Evolutionary conservation across 2,113 vertebrate genomes (phyloP), one percentile per base, ranked within the genome.

Genomic region (Lipophrys pholis): DNA sequence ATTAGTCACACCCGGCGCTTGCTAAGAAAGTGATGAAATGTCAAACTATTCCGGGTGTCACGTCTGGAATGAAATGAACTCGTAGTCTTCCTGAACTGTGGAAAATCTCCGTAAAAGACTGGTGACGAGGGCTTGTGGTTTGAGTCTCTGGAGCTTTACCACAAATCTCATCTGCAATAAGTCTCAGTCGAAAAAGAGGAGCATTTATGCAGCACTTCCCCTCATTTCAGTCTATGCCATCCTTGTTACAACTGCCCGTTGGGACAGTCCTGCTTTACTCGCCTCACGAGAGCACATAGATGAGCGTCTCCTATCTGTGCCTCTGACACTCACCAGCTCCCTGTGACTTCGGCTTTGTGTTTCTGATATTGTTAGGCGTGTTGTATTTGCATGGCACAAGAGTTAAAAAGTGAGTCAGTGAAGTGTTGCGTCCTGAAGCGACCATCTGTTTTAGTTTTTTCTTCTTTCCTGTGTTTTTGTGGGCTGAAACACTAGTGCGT

Each of bases 301-400:
- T 54, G 11, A 36, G 17, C 10, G 0, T 42, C 40, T 4, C 61
- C 7, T 40, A 8, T 42, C 62, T 78, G 72, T 72, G 75, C 73
- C 72, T 83, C 82, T 5, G 71, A 73, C 55, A 16, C 62, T 53
- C 79, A 83, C 79, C 83, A 77, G 76, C 84, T 76, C 50, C 67
- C 30, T 67, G 69, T 70, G 30, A 81, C 56, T 67, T 56, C 45
- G 52, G 63, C 73, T 67, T 46, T 38, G 62, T 72, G 11, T 8
- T 42, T 69, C 76, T 48, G 43, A 36, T 69, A 11, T 64, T 42
- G 16, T 71, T 11, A n/a, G 43, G 30, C 40, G n/a, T 77, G 58
- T 81, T 67, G 15, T 64, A 39, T 67, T 70, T 77, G 83, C 82
- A 85, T 81, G 85, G 79, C 74, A 55, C 60, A 38, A 30, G 38